A percentile compares a stretch with the other conserved stretches of the same genome.
phyloP scores from a whole-genome alignment of 1,140 invertebrate genomes.

The Conopomorpha cramerella region DNA sequence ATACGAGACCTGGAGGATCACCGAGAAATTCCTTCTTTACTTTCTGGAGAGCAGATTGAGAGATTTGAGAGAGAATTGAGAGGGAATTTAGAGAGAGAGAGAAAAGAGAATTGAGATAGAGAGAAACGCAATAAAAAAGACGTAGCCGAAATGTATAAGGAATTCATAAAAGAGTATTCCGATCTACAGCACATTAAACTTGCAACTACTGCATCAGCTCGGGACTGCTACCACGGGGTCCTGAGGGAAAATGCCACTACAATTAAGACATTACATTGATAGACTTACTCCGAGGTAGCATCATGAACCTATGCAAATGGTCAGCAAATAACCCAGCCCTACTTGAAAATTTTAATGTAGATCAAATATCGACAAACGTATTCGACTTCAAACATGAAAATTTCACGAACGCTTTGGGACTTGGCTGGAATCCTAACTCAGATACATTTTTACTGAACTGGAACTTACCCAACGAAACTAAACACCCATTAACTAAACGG shows the following conservation, averaged over 20 bases:
- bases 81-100: too few species aligned
- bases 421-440: background rate
- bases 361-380: background rate
- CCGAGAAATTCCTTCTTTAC: background rate
- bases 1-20: background rate
- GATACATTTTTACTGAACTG: background rate
- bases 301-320: background rate
- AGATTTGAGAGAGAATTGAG: too few species aligned
- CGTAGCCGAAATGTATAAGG: constrained; percentile 1
- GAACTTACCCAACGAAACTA: background rate
- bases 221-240: background rate
- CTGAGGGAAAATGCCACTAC: background rate
- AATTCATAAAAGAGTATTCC: constrained; percentile 4
- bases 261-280: background rate
- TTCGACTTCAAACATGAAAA: background rate
- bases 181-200: constrained; percentile 2
- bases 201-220: background rate
- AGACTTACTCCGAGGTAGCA: background rate
- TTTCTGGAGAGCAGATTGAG: constrained; percentile 4
- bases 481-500: background rate
- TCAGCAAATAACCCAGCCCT: background rate
- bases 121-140: background rate
- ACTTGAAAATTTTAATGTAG: background rate
- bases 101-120: constrained; percentile 1
- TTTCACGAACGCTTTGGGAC: background rate